phyloP scores from a whole-genome alignment of 2,113 vertebrate genomes.

The Chinchilla lanigera region DNA sequence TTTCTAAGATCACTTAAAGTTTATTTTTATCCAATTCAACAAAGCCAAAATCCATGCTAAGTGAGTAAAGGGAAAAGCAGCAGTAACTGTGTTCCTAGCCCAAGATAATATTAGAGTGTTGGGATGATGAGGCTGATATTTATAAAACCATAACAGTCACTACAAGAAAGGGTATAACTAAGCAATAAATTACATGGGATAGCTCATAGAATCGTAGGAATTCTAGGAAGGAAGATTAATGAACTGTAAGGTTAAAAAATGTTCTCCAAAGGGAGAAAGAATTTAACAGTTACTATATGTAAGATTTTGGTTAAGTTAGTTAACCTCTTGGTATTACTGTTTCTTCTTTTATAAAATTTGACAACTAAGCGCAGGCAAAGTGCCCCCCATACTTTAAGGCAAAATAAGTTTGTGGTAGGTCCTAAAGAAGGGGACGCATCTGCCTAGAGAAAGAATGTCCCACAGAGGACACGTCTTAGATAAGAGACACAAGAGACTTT shows the following conservation, averaged over 20 bases:
- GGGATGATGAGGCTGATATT: not conserved
- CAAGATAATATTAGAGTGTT: not conserved
- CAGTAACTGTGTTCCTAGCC: not conserved
- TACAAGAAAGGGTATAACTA: not conserved
- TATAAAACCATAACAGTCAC: not conserved
- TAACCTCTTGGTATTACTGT: not conserved
- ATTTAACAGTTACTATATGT: not conserved
- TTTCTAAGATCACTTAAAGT: not conserved
- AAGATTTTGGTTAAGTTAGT: not conserved
- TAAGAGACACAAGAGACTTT: not conserved
- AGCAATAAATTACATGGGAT: not conserved
- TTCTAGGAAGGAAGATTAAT: not conserved
- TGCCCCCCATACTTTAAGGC: not conserved
- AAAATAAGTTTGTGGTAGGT: not conserved
- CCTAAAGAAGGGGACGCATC: not conserved
- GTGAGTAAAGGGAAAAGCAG: not conserved
- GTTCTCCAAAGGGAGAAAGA: not conserved
- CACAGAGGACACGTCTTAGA: not conserved
- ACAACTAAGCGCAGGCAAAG: slow-evolving; percentile 14
- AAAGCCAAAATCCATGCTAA: not conserved
- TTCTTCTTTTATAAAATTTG: slow-evolving; percentile 24
- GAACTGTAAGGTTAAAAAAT: not conserved
- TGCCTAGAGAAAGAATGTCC: not conserved
- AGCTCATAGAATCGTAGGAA: not conserved
- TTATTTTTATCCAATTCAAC: slow-evolving; percentile 27